Conservation (phyloP, 2,888 invertebrate species). For the Theristus sp. region DNA sequence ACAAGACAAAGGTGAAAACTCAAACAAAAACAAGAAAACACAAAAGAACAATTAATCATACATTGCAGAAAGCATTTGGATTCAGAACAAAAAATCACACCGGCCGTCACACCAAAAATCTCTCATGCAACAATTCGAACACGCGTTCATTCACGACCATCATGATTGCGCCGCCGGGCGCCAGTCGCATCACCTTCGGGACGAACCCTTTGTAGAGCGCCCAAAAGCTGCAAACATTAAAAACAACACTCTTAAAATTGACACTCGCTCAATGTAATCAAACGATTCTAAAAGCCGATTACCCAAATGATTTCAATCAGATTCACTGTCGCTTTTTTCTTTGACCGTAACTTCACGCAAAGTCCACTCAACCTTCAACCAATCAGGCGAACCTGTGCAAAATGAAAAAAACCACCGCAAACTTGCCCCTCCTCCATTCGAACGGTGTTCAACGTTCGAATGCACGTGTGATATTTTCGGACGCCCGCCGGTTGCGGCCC, state of each 20-base stretch:
- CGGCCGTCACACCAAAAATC: neutral
- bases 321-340: no score
- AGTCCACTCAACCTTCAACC: no score
- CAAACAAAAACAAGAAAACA: no score
- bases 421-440: conserved; percentile 71
- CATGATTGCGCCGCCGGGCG: conserved; percentile 85
- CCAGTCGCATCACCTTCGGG: conserved; percentile 71
- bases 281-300: no score
- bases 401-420: neutral
- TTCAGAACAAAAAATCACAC: neutral
- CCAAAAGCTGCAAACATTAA: conserved; percentile 45
- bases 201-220: conserved; percentile 77
- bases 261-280: neutral
- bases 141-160: conserved; percentile 72
- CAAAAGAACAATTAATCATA: no score
- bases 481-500: conserved; percentile 61
- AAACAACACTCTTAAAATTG: no score
- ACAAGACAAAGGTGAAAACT: no score
- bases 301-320: no score
- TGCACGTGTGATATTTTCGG: conserved; percentile 58
- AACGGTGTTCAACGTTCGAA: conserved; percentile 51
- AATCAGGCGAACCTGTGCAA: no score
- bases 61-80: no score
- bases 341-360: no score
- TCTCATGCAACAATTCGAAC: conserved; percentile 48